Conservation (phyloP, 1,140 invertebrate genomes). For the Hetaerina americana region DNA sequence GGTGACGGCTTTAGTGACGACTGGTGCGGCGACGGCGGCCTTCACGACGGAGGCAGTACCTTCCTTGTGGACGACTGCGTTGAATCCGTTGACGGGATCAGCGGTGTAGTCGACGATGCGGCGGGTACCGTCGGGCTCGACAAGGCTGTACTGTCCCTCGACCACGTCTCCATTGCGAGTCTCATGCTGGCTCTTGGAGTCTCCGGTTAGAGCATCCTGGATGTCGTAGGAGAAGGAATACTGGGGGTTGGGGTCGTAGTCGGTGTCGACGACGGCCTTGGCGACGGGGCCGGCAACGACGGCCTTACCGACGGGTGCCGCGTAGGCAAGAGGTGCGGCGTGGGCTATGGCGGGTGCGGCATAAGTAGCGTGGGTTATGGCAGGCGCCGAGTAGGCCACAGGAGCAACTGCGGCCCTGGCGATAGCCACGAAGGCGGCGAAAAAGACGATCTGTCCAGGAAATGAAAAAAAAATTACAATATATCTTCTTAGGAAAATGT, state of each 20-base stretch:
- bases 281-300: constrained; percentile 10
- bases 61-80: constrained; percentile 47
- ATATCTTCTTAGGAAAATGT: too few species aligned
- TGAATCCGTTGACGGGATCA: constrained; percentile 54
- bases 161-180: constrained; percentile 41
- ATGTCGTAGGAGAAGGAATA: constrained; percentile 36
- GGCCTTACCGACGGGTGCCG: constrained; percentile 6
- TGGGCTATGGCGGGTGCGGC: constrained; percentile 1
- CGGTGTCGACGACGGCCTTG: constrained; percentile 12
- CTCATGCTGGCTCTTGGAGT: constrained; percentile 36
- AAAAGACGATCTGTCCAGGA: constrained; percentile 28
- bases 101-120: constrained; percentile 60
- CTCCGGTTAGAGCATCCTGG: constrained; percentile 34
- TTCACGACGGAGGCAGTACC: constrained; percentile 25
- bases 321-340: constrained; percentile 8
- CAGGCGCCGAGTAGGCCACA: constrained; percentile 14
- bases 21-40: constrained; percentile 14
- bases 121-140: constrained; percentile 46
- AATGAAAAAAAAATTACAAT: too few species aligned
- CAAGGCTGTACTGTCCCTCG: constrained; percentile 41
- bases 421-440: constrained; percentile 30
- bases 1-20: constrained; percentile 11
- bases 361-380: constrained; percentile 13
- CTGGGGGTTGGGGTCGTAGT: constrained; percentile 17
- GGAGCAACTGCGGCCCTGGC: constrained; percentile 28